Base-by-base conservation (phyloP, 2,113 vertebrate species). In the Vimba vimba region DNA sequence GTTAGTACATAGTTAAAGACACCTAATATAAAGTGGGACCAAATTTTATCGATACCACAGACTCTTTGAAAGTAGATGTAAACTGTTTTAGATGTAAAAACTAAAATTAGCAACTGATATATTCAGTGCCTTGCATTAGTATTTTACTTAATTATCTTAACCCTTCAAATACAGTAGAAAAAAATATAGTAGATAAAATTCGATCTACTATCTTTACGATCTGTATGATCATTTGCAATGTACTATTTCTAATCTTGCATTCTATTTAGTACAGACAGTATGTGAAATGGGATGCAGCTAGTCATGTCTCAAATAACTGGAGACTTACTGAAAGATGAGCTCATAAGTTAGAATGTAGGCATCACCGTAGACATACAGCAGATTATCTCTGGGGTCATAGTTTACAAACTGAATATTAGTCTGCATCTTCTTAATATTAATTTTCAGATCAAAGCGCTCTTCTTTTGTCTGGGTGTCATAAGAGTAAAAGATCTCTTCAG, bases 401-500 rank as follows among this genome's bases (percentile, higher is more conserved):
- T 95, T 94, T 11, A 95, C 86, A 17, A 89, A 87, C 1, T 89
- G 79, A 39, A 95, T 92, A 83, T 93, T 93, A 30, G 92, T 10
- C 23, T 90, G 57, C 89, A 94, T 86, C 82, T 95, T 95, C 57
- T 87, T 84, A 17, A 95, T 83, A 50, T 79, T 89, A 60, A 95
- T 87, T 4, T 87, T 91, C 7, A 94, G 0, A 52, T 94, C 71
- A 79, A 92, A 94, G 17, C 86, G 90, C 79, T 95, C 94, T 11
- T 30, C 21, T 0, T 89, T 87, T 0, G 92, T 94, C 1, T 30
- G 6, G 0, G 94, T 93, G 89, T 95, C 91, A 3, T 94, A 92
- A 0, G 93, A 92, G 71, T 95, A 95, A 91, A 95, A 95, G 64
- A 95, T 93, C 89, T 95, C 93, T 76, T 95, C 95, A 0, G 6